Conservation (phyloP, 2,797 vertebrate species). For the Gallinago stenura region DNA sequence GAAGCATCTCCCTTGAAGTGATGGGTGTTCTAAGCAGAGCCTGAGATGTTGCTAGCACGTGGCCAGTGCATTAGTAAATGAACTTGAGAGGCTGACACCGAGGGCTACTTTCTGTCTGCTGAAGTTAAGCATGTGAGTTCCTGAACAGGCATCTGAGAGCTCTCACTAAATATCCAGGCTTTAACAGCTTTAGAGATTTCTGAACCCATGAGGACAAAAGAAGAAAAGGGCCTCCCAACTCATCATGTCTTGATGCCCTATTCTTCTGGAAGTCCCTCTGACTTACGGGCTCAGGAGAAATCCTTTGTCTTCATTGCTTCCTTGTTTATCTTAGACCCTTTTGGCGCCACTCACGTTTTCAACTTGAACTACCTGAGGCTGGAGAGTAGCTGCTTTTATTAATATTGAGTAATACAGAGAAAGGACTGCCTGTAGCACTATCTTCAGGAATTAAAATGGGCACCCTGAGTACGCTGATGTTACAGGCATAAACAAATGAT, state of each 20-base stretch:
- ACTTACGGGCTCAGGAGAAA: neutral
- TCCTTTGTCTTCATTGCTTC: neutral
- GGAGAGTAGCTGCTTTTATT: neutral
- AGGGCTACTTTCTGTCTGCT: neutral
- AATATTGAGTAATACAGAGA: neutral
- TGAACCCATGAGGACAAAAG: neutral
- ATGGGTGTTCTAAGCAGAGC: neutral
- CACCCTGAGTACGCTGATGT: neutral
- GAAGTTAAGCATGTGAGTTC: neutral
- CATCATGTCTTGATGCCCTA: neutral
- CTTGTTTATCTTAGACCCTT: neutral
- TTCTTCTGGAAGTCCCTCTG: neutral
- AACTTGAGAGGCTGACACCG: neutral
- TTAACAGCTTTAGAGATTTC: neutral
- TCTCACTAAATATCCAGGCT: neutral
- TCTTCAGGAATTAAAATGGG: neutral
- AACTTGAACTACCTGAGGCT: neutral
- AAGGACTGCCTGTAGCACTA: neutral
- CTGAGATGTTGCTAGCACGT: neutral
- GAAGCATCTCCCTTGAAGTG: neutral
- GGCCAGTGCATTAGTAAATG: neutral
- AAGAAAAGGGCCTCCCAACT: neutral
- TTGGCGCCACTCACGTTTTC: neutral
- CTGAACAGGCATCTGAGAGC: neutral
- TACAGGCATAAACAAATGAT: conserved; percentile 31